Evolutionary conservation across 2,113 vertebrate species (phyloP).

Genomic region (Rynchops niger): DNA sequence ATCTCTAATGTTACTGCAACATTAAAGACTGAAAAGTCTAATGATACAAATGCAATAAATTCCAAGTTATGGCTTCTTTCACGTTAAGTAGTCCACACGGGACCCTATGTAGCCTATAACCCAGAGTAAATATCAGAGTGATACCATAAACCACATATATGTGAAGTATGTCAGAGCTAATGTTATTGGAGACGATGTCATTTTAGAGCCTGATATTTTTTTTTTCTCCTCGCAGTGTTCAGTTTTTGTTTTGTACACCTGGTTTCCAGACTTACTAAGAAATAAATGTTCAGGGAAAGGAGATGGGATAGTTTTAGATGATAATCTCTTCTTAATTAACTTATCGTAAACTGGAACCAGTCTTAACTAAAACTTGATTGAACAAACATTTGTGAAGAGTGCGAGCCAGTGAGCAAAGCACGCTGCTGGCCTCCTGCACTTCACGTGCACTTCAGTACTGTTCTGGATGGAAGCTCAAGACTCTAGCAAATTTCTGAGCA

Average conservation of each 20-base stretch:
- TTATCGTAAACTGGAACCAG: not conserved
- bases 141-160: not conserved
- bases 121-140: not conserved
- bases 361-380: not conserved
- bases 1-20: not conserved
- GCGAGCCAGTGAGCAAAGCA: not conserved
- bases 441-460: not conserved
- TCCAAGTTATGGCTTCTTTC: not conserved
- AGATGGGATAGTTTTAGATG: not conserved
- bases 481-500: not conserved
- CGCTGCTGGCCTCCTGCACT: not conserved
- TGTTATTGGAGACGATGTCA: not conserved
- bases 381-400: not conserved
- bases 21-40: not conserved
- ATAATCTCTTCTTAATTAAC: not conserved
- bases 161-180: not conserved
- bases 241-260: not conserved
- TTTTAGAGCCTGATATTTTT: not conserved
- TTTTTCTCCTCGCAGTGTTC: accelerated
- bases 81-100: not conserved
- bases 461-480: not conserved
- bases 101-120: not conserved
- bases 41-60: not conserved
- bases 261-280: not conserved
- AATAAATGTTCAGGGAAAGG: not conserved